A percentile compares a stretch with the other conserved stretches of the same genome.
Conservation (phyloP, 2,888 invertebrate genomes). For the Xanthia icteritia region DNA sequence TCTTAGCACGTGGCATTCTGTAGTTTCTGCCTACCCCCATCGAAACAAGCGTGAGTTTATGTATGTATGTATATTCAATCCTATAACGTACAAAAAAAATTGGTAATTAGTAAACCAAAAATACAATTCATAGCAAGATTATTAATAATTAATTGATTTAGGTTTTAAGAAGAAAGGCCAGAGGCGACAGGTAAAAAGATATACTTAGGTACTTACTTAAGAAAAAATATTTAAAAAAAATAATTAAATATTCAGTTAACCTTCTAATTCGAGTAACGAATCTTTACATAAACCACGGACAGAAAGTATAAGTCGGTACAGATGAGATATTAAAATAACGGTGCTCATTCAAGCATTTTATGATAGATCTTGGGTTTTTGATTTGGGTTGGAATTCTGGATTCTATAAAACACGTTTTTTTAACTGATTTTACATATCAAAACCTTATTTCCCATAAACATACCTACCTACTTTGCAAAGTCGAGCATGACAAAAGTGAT, state of each 20-base stretch:
- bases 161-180: background rate
- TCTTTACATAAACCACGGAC: background rate
- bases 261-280: background rate
- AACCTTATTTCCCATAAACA: background rate
- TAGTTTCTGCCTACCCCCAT: too few relatives aligned
- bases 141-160: background rate
- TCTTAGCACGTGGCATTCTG: too few relatives aligned
- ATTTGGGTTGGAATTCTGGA: background rate
- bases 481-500: background rate
- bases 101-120: background rate
- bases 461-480: background rate
- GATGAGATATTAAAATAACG: slow-evolving; percentile 2
- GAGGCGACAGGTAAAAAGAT: background rate
- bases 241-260: background rate
- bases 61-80: too few relatives aligned
- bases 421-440: background rate
- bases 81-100: background rate
- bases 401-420: background rate
- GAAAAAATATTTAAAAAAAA: background rate
- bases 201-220: background rate
- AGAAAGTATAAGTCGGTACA: slow-evolving; percentile 34
- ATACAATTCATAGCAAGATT: background rate
- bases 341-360: background rate
- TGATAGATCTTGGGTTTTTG: background rate
- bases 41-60: too few relatives aligned